A percentile compares a stretch with the other conserved stretches of the same genome.
phyloP scores from a whole-genome alignment of 2,888 invertebrate species.

The Rhopalosiphum nymphaeae region DNA sequence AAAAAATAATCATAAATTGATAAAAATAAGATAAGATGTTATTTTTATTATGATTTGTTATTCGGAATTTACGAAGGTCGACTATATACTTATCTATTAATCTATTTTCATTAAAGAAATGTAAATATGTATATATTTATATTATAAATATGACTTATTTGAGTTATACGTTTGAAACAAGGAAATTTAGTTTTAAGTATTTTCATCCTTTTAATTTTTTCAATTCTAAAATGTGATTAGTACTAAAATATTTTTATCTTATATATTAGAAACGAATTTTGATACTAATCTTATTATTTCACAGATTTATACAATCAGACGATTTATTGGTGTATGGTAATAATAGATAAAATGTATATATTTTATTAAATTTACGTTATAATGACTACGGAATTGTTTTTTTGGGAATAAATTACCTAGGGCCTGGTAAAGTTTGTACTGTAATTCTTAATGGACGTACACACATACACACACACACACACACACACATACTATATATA shows the following conservation, averaged over 20 bases:
- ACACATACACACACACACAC: too few species aligned
- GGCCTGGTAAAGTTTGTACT: too few species aligned
- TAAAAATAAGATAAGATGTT: background rate
- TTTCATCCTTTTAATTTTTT: background rate
- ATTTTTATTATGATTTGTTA: background rate
- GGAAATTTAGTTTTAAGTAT: background rate
- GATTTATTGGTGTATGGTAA: background rate
- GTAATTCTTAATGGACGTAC: too few species aligned
- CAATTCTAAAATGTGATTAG: background rate
- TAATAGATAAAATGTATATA: background rate
- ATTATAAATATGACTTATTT: background rate
- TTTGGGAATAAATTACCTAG: too few species aligned
- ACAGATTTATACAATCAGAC: background rate
- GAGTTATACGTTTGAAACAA: background rate
- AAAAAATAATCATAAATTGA: background rate
- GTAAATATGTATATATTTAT: background rate
- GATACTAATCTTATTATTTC: background rate
- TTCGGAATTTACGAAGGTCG: background rate
- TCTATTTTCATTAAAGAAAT: background rate
- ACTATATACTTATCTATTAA: background rate
- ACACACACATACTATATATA: background rate
- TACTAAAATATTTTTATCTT: background rate
- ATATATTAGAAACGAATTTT: background rate
- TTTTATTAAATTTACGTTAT: background rate
- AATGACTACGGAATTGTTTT: background rate